These are phyloP conservation scores for Nycticebus coucang DNA, from an alignment of 2,113 vertebrate species.

Conservation along the genomic window DNA sequence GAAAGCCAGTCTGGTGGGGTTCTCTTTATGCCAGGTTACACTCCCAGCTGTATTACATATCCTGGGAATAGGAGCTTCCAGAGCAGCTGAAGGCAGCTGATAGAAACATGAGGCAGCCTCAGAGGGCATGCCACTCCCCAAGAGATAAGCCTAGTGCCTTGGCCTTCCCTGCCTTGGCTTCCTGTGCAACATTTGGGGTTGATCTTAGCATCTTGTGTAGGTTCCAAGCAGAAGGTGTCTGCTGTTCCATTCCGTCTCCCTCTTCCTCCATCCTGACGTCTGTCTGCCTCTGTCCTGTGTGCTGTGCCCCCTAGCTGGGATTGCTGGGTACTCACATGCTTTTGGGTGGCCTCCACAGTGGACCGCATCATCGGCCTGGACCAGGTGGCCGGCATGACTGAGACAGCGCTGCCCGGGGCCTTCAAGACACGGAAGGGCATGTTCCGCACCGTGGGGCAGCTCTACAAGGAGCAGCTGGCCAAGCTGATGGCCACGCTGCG, in stretches of 20 bases:
- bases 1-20: background rate
- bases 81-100: background rate
- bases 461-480: conserved; percentile 98
- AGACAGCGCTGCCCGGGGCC: conserved; percentile 92
- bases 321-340: background rate
- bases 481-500: conserved; percentile 98
- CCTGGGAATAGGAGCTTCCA: background rate
- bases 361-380: conserved; percentile 98
- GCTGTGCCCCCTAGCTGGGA: rapidly evolving
- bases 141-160: background rate
- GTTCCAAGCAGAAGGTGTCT: conserved; percentile 74
- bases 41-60: background rate
- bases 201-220: conserved; percentile 48
- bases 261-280: conserved; percentile 58
- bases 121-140: rapidly evolving
- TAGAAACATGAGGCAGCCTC: rapidly evolving
- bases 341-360: conserved; percentile 85
- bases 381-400: conserved; percentile 97
- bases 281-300: background rate
- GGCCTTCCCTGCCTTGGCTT: too few relatives aligned
- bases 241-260: conserved; percentile 62
- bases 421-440: conserved; percentile 99
- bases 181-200: background rate
- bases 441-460: conserved; percentile 98
- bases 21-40: background rate